phyloP scores from a whole-genome alignment of 2,113 vertebrate species.

The Glaucomys volans region DNA sequence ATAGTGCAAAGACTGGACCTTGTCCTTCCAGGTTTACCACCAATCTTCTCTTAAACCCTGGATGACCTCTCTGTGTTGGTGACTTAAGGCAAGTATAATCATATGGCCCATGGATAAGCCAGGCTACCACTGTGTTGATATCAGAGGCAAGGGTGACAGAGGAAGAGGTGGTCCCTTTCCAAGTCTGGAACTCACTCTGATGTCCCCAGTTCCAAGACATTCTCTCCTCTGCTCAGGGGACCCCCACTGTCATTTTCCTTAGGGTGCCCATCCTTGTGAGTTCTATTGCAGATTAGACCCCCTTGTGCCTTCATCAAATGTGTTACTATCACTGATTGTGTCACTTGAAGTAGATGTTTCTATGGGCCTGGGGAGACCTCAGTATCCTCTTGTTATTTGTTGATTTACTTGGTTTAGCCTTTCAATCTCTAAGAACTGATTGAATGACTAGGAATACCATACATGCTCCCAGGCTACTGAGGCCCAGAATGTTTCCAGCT shows the following conservation, averaged over 20 bases:
- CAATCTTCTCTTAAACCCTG: not conserved
- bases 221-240: not conserved
- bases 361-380: not conserved
- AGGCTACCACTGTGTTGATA: not conserved
- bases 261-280: not conserved
- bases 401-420: slow-evolving; percentile 45
- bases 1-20: not conserved
- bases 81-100: not conserved
- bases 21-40: not conserved
- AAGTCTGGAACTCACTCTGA: not conserved
- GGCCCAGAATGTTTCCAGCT: not conserved
- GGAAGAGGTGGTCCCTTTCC: not conserved
- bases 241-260: not conserved
- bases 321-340: not conserved
- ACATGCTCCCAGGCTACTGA: not conserved
- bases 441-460: not conserved
- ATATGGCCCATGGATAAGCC: not conserved
- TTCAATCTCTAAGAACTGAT: not conserved
- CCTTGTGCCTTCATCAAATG: not conserved
- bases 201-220: not conserved
- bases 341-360: not conserved
- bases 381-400: not conserved
- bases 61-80: not conserved
- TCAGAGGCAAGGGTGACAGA: not conserved
- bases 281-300: not conserved